phyloP scores from a whole-genome alignment of 2,888 invertebrate species.

The Ceramica pisi region DNA sequence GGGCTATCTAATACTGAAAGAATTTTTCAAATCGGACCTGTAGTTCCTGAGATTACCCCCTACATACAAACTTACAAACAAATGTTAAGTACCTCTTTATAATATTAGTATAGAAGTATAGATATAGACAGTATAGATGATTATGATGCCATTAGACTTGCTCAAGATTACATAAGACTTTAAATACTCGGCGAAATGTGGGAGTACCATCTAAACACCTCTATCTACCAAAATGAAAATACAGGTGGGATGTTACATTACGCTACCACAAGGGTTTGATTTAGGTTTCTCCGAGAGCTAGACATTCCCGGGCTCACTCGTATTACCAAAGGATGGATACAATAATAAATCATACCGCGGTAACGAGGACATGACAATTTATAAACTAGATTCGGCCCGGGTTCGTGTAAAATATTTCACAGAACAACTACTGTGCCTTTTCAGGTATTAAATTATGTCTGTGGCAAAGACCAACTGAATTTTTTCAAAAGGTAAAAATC shows the following conservation, averaged over 20 bases:
- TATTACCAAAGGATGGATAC: constrained; percentile 7
- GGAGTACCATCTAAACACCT: no score
- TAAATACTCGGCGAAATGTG: no score
- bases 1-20: no score
- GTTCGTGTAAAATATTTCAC: neutral
- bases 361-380: constrained; percentile 34
- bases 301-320: neutral
- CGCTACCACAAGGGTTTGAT: constrained; percentile 28
- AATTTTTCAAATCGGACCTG: no score
- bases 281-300: constrained; percentile 18
- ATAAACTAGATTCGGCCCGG: constrained; percentile 4
- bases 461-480: neutral
- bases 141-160: no score
- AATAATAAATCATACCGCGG: constrained; percentile 25
- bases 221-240: neutral
- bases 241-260: neutral
- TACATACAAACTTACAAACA: no score
- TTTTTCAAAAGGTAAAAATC: neutral
- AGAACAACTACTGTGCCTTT: neutral
- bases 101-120: no score
- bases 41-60: no score
- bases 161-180: no score
- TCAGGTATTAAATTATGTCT: neutral
- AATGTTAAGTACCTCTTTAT: no score
- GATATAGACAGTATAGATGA: no score